These are phyloP conservation scores for Drosophila rufa DNA, from an alignment of 1,140 invertebrate genomes.

Conservation along the genomic window DNA sequence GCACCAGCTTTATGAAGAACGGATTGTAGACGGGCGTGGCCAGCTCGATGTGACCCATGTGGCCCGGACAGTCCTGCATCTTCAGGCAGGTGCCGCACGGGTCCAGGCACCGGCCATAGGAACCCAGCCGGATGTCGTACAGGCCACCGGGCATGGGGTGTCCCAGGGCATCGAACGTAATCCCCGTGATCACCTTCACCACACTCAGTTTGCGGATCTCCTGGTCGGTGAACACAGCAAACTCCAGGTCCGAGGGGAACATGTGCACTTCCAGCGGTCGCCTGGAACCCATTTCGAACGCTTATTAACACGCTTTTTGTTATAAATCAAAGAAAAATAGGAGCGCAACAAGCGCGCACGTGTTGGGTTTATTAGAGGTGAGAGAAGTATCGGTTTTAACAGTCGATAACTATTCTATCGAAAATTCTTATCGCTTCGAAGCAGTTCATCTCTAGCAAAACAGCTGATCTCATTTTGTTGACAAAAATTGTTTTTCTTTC, in stretches of 20 bases:
- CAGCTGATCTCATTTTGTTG: constrained; percentile 32
- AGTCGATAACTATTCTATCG: not conserved
- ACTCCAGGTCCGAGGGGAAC: constrained; percentile 86
- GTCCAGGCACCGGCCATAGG: constrained; percentile 87
- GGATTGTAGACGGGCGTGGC: constrained; percentile 97
- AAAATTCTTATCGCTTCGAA: not conserved
- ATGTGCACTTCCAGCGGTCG: constrained; percentile 59
- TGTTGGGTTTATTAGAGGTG: constrained; percentile 31
- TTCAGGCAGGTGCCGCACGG: constrained; percentile 94
- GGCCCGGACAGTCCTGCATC: constrained; percentile 92
- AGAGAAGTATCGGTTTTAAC: not conserved
- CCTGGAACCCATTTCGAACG: constrained; percentile 59
- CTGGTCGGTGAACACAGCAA: constrained; percentile 91
- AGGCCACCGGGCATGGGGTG: constrained; percentile 93
- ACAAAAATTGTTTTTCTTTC: constrained; percentile 18
- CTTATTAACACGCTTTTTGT: constrained; percentile 5
- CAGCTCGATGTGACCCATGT: constrained; percentile 98
- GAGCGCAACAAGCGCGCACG: constrained; percentile 30
- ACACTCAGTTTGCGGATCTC: constrained; percentile 96
- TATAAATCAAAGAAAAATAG: constrained; percentile 20
- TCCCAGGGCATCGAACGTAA: constrained; percentile 94
- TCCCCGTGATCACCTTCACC: constrained; percentile 92
- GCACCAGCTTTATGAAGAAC: constrained; percentile 92
- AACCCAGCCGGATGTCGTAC: constrained; percentile 93
- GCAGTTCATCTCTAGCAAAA: constrained; percentile 8